These are phyloP conservation scores for Omphaloscelis lunosa DNA, from an alignment of 2,888 invertebrate species.

Conservation along the genomic window DNA sequence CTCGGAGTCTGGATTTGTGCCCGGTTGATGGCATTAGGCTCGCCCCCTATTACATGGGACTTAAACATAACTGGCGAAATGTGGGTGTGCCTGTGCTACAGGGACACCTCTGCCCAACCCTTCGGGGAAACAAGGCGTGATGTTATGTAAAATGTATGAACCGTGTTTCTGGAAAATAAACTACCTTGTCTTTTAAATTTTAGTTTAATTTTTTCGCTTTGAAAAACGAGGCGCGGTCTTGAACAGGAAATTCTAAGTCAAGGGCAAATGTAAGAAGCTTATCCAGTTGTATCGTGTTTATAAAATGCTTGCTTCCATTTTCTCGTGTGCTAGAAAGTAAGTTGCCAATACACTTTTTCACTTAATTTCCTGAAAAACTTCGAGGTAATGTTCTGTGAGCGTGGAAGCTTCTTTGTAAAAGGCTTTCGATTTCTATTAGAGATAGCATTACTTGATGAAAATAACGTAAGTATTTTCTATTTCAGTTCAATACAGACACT, in stretches of 20 bases:
- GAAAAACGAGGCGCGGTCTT: not conserved
- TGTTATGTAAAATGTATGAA: too few relatives aligned
- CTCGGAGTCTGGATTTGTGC: too few relatives aligned
- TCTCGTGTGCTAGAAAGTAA: conserved; percentile 32
- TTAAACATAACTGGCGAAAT: too few relatives aligned
- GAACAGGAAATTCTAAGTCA: not conserved
- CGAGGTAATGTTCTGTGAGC: conserved; percentile 32
- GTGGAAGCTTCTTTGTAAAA: conserved; percentile 47
- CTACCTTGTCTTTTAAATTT: not conserved
- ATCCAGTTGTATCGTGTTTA: conserved; percentile 1
- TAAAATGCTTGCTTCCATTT: conserved; percentile 28
- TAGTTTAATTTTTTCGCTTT: not conserved
- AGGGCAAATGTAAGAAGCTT: conserved; percentile 19
- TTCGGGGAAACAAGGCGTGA: too few relatives aligned
- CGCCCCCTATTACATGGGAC: too few relatives aligned
- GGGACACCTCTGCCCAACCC: too few relatives aligned
- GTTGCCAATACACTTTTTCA: conserved; percentile 38
- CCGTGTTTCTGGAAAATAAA: not conserved
- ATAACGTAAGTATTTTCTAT: conserved; percentile 24
- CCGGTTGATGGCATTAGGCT: too few relatives aligned
- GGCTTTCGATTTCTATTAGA: conserved; percentile 52
- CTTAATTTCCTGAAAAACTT: conserved; percentile 52
- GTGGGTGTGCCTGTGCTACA: too few relatives aligned
- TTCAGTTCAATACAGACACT: conserved; percentile 9
- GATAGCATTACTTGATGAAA: conserved; percentile 49